Evolutionary conservation across 2,797 vertebrate genomes (phyloP), one percentile per base, ranked within the genome.

Genomic region (Sebastes taczanowskii): DNA sequence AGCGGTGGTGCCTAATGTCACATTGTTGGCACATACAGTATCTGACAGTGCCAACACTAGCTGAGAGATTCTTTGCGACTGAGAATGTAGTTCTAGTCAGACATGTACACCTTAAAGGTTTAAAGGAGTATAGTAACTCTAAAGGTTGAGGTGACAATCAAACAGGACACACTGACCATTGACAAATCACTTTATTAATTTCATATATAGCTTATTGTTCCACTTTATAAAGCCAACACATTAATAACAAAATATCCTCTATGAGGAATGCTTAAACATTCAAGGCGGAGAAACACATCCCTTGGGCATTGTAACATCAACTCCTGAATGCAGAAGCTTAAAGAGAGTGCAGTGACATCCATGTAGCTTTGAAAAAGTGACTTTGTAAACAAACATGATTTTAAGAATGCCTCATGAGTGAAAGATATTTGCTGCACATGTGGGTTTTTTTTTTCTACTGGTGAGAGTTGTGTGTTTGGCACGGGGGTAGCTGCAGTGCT

Each of bases 191-290:
- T 95, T 95, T 95, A 94, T 94, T 95, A 2, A 92, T 87, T 92
- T 90, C 76, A 91, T 69, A 91, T 88, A 85, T 94, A 96, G 95
- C 95, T 96, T 96, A 96, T 96, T 94, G 34, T 62, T 72, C 71
- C 66, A 68, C 29, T 92, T 82, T 74, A 86, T 46, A 86, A 83
- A 91, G 30, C 81, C 73, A 81, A 83, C 80, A 88, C 59, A 78
- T 20, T 66, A 68, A 80, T 59, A 85, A 85, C 85, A 85, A 63
- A 66, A 80, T 64, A 49, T 82, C 71, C 56, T 76, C 27, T 64
- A 49, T 66, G 63, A 78, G 77, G 59, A 83, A 78, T 55, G 56
- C 73, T 84, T 81, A 64, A 75, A 91, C 91, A 90, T 91, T 91
- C 78, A 80, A 87, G 34, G 70, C 65, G 87, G 49, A 90, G 62